phyloP scores from a whole-genome alignment of 2,113 vertebrate species.

The Oreotrochilus melanogaster region DNA sequence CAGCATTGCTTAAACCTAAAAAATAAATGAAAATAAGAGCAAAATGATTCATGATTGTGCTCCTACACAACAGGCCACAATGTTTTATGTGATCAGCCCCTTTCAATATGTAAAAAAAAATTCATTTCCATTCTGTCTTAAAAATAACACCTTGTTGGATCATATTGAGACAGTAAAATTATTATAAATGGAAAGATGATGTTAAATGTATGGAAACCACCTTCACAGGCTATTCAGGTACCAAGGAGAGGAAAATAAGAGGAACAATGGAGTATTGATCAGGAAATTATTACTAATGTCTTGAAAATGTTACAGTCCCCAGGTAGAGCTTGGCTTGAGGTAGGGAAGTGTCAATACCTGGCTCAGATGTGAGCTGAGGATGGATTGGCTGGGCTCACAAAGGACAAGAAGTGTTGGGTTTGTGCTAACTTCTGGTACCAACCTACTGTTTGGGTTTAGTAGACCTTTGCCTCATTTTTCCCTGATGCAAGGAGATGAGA shows the following conservation, averaged over 20 bases:
- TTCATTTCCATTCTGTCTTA: constrained; percentile 14
- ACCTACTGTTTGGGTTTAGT: not conserved
- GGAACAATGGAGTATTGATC: not conserved
- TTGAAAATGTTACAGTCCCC: not conserved
- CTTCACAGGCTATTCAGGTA: not conserved
- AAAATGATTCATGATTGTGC: not conserved
- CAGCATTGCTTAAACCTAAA: not conserved
- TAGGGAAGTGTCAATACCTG: not conserved
- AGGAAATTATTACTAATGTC: not conserved
- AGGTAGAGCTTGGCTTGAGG: not conserved
- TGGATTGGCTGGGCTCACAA: not conserved
- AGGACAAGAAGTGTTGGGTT: not conserved
- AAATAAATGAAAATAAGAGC: constrained; percentile 29
- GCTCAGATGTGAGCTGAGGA: not conserved
- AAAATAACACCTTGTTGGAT: constrained; percentile 37
- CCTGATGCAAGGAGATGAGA: not conserved
- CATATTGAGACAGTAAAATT: constrained; percentile 20
- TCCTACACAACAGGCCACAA: not conserved
- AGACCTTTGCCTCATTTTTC: not conserved
- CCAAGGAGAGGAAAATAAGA: constrained; percentile 18
- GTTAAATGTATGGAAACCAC: constrained; percentile 21
- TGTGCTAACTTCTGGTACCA: not conserved
- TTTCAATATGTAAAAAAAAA: not conserved
- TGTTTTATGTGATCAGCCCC: constrained; percentile 4
- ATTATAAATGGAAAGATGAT: constrained; percentile 13